These are phyloP conservation scores for Ochotona curzoniae DNA, from an alignment of 2,113 vertebrate genomes.

Conservation along the genomic window DNA sequence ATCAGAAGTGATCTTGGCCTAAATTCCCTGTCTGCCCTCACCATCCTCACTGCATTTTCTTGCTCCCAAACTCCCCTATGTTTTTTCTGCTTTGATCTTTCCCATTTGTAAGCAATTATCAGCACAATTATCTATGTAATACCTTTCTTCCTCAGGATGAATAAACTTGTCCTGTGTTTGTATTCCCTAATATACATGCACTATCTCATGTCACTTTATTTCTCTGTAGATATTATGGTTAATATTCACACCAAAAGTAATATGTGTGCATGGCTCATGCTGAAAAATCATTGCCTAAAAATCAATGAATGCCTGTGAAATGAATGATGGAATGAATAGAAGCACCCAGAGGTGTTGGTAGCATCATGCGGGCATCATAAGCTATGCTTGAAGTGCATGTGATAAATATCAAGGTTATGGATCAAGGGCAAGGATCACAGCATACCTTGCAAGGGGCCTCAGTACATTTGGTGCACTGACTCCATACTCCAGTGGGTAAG, in stretches of 20 bases:
- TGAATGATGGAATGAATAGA: neutral
- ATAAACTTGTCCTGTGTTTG: neutral
- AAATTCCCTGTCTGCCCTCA: neutral
- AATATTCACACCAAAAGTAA: neutral
- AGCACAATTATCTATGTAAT: neutral
- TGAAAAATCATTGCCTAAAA: neutral
- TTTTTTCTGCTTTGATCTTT: neutral
- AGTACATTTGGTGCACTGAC: slow-evolving; percentile 77
- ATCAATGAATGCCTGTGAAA: neutral
- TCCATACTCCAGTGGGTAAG: slow-evolving; percentile 78
- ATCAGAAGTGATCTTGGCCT: neutral
- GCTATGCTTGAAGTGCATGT: neutral
- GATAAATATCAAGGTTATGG: neutral
- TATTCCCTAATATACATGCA: neutral
- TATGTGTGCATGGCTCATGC: neutral
- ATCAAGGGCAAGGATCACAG: slow-evolving; percentile 18
- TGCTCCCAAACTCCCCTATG: neutral
- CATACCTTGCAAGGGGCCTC: slow-evolving; percentile 79
- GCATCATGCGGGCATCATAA: neutral
- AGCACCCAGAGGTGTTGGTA: neutral
- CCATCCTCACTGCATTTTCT: neutral
- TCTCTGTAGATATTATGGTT: neutral
- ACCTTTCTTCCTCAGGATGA: slow-evolving; percentile 32
- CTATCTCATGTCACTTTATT: neutral
- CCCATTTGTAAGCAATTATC: neutral